A percentile compares a stretch with the other conserved stretches of the same genome.
These are phyloP conservation scores for Metopia argyrocephala DNA, from an alignment of 2,888 invertebrate species.

Conservation along the genomic window DNA sequence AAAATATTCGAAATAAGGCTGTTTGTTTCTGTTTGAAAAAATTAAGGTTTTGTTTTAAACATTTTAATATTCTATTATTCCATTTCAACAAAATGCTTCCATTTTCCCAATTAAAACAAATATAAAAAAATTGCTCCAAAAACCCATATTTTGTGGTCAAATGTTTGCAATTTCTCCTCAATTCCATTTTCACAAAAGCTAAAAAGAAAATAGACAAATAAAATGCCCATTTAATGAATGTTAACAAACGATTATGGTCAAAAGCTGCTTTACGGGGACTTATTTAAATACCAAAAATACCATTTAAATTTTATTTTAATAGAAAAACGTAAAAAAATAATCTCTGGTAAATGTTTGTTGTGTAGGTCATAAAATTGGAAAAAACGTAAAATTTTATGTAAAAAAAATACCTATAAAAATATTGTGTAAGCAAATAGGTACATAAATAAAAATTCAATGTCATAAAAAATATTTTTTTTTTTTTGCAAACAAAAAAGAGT, in stretches of 20 bases:
- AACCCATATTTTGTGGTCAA: neutral
- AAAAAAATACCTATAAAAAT: too few relatives aligned
- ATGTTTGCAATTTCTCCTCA: neutral
- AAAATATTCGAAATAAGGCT: neutral
- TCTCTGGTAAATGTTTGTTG: neutral
- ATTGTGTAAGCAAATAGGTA: too few relatives aligned
- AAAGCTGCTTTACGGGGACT: slow-evolving; percentile 25
- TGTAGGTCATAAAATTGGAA: too few relatives aligned
- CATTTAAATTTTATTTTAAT: too few relatives aligned
- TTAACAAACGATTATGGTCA: slow-evolving; percentile 48
- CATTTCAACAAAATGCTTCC: neutral
- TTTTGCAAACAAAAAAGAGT: too few relatives aligned
- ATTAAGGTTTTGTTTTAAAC: neutral
- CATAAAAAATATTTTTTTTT: too few relatives aligned
- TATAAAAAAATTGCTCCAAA: neutral
- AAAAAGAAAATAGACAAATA: neutral
- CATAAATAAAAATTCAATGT: too few relatives aligned
- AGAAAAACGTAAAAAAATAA: too few relatives aligned
- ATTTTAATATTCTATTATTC: neutral
- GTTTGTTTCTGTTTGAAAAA: too few relatives aligned
- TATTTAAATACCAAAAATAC: slow-evolving; percentile 29
- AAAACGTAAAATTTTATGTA: too few relatives aligned
- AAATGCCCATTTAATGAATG: neutral
- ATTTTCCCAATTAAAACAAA: neutral
- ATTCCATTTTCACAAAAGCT: neutral